A percentile compares a stretch with the other conserved stretches of the same genome.
Conservation (phyloP, 1,140 invertebrate genomes). For the Caenorhabditis tropicalis region DNA sequence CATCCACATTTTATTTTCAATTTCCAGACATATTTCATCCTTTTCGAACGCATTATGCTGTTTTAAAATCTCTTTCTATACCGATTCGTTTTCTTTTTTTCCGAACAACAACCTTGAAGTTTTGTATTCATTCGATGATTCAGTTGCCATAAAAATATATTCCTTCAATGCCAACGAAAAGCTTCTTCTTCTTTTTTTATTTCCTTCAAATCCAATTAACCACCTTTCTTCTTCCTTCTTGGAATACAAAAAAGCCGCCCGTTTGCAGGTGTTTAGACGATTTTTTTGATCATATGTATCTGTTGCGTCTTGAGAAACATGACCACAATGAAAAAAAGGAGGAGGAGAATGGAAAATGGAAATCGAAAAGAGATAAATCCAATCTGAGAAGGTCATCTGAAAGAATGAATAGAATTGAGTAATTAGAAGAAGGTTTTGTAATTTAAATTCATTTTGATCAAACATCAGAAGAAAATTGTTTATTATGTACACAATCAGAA, state of each 20-base stretch:
- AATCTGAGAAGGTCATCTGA: constrained; percentile 1
- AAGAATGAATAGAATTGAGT: not conserved
- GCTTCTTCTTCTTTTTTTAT: not conserved
- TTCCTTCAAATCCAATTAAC: constrained; percentile 12
- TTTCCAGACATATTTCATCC: too few relatives aligned
- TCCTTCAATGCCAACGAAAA: not conserved
- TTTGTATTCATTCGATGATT: constrained; percentile 4
- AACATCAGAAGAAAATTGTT: constrained; percentile 6
- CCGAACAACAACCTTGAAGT: constrained; percentile 26
- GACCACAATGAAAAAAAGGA: not conserved
- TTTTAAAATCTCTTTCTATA: not conserved
- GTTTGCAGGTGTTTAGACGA: not conserved
- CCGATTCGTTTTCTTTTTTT: not conserved
- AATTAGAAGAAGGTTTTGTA: not conserved
- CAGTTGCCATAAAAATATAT: not conserved
- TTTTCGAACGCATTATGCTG: not conserved
- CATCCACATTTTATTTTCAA: too few relatives aligned
- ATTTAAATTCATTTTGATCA: not conserved
- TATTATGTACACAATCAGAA: constrained; percentile 10
- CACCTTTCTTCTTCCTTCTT: not conserved
- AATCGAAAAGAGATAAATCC: not conserved
- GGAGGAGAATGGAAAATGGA: not conserved
- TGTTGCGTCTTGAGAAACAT: not conserved
- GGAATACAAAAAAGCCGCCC: not conserved
- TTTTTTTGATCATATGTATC: not conserved